Percentiles rank a stretch among this genome's conserved stretches.
phyloP scores from a whole-genome alignment of 2,797 vertebrate species.

The Chiloscyllium punctatum region DNA sequence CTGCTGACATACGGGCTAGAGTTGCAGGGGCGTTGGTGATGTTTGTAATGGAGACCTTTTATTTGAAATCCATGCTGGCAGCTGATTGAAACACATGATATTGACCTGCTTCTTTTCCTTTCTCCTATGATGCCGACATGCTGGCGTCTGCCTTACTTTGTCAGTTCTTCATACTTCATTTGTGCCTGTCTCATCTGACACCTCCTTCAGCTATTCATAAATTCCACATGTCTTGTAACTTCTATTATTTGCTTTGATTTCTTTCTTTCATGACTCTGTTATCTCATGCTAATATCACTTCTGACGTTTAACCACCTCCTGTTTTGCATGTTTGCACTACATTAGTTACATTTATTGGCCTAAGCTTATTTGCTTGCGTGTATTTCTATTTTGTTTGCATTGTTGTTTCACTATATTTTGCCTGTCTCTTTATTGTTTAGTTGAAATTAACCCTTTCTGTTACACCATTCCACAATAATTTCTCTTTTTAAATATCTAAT shows the following conservation, averaged over 20 bases:
- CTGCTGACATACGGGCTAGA: not conserved
- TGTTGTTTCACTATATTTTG: not conserved
- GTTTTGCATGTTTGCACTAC: not conserved
- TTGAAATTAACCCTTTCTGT: not conserved
- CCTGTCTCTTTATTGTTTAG: not conserved
- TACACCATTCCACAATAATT: not conserved
- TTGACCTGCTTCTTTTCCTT: not conserved
- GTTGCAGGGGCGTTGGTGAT: not conserved
- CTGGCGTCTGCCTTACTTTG: not conserved
- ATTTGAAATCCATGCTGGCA: not conserved
- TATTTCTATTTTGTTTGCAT: not conserved
- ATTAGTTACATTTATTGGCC: not conserved
- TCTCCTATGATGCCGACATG: not conserved
- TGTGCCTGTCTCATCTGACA: not conserved
- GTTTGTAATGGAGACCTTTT: not conserved
- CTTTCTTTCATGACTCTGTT: not conserved
- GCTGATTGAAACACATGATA: not conserved
- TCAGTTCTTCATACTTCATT: not conserved
- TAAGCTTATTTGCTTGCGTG: not conserved
- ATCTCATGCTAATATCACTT: not conserved
- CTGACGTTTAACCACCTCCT: not conserved
- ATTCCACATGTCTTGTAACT: not conserved
- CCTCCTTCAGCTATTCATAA: not conserved
- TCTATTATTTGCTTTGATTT: not conserved
- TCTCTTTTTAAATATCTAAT: not conserved